Evolutionary conservation across 2,113 vertebrate species (phyloP).

Genomic region (Nansenia antarctica): DNA sequence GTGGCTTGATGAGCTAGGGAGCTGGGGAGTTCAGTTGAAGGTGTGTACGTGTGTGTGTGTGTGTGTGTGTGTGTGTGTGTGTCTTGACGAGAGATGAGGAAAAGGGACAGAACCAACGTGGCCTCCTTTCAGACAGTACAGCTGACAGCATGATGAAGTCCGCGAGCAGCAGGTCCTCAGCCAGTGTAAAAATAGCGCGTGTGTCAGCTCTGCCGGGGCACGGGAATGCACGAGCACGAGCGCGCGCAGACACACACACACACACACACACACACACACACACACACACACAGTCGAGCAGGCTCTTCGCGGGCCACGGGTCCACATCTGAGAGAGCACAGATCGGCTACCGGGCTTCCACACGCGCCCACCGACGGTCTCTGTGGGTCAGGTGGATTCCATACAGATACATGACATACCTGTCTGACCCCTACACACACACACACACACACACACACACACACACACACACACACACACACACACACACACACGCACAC

Average conservation of each 20-base stretch:
- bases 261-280: slow-evolving; percentile 4
- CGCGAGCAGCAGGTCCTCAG: slow-evolving; percentile 59
- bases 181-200: slow-evolving; percentile 64
- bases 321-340: too few species aligned
- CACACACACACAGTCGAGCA: neutral
- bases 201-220: slow-evolving; percentile 54
- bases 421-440: slow-evolving; percentile 34
- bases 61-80: too few species aligned
- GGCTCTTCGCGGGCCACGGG: neutral
- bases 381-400: slow-evolving; percentile 47
- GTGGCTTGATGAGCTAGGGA: too few species aligned
- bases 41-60: too few species aligned
- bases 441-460: too few species aligned
- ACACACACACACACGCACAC: too few species aligned
- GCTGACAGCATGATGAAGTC: slow-evolving; percentile 59
- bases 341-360: neutral
- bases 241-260: slow-evolving; percentile 21
- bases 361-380: neutral
- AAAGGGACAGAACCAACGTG: too few species aligned
- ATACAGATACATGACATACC: slow-evolving; percentile 25
- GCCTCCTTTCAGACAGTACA: too few species aligned
- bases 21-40: too few species aligned
- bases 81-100: too few species aligned
- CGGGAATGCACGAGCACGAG: slow-evolving; percentile 61
- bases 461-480: neutral